Base-by-base conservation (phyloP, 2,113 vertebrate species). In the Sisor rabdophorus region DNA sequence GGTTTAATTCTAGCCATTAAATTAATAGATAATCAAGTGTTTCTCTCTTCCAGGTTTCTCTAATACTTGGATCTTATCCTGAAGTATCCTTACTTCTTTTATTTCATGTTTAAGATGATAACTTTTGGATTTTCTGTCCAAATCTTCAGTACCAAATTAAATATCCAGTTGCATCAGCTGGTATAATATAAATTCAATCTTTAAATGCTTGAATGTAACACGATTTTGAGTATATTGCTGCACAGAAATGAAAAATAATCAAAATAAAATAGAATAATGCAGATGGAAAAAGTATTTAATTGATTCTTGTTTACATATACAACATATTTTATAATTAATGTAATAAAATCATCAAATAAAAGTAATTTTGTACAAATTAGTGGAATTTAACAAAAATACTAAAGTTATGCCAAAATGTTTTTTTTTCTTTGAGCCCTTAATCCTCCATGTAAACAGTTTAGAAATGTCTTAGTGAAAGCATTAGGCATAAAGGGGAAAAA, bases 401-500 rank as follows among this genome's bases (percentile, higher is more conserved):
- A 12, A 40, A 63, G 15, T 50, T 11, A 44, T 65, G 26, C n/a
- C 30, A 72, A 54, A 16, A 30, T 8, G 11, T 11, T 68, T 10
- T 16, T 53, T 64, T 68, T 7, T 58, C 8, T 54, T 19, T 47
- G 73, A 73, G 76, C 72, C 82, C 73, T 80, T 71, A 68, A 61
- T 81, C 77, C 77, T 77, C 76, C 65, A 71, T 53, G 68, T 44
- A 26, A 73, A 30, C n/a, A 69, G 48, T 69, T 69, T 52, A 69
- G 55, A 53, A 56, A 52, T 77, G 55, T 52, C 53, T 71, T 55
- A 53, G 65, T 8, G 44, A 56, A 68, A 65, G 61, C 30, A 65
- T 19, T 72, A 83, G 73, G 68, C 73, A 24, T 71, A 69, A 70
- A 53, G n/a, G n/a, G n/a, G 26, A 36, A 79, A 28, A 71, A 44